Percentiles rank a stretch among this genome's conserved stretches.
These are phyloP conservation scores for Notamacropus eugenii DNA, from an alignment of 2,797 vertebrate genomes.

Conservation along the genomic window DNA sequence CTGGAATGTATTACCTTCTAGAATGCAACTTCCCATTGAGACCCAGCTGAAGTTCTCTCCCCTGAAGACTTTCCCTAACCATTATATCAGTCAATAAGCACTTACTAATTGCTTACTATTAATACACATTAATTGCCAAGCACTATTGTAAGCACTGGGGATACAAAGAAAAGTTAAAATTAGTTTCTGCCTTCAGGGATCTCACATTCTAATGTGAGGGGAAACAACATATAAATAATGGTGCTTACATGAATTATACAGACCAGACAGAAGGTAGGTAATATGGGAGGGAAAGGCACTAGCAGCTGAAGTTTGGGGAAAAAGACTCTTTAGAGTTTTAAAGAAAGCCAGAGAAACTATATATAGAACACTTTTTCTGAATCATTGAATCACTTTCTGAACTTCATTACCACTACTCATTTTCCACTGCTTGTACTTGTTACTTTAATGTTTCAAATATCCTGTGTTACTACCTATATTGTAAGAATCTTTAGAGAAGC, in stretches of 20 bases:
- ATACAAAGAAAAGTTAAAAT: not conserved
- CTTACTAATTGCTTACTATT: not conserved
- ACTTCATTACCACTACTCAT: not conserved
- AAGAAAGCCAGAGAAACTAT: not conserved
- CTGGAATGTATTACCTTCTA: slow-evolving; percentile 3
- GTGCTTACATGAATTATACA: not conserved
- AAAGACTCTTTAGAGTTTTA: not conserved
- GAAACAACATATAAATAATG: not conserved
- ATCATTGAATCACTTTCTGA: not conserved
- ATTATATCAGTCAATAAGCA: not conserved
- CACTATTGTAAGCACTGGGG: not conserved
- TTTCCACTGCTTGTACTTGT: not conserved
- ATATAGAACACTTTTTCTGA: not conserved
- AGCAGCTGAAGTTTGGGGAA: not conserved
- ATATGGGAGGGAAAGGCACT: not conserved
- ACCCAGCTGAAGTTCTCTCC: not conserved
- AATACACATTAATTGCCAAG: not conserved
- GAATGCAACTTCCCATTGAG: not conserved
- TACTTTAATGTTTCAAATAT: not conserved
- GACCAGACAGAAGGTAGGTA: not conserved
- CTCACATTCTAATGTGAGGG: not conserved
- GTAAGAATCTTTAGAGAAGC: not conserved
- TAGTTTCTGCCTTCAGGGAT: not conserved
- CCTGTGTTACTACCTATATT: not conserved
- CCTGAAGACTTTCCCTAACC: not conserved